phyloP scores from a whole-genome alignment of 1,140 invertebrate species.

The Drosophila sucinea region DNA sequence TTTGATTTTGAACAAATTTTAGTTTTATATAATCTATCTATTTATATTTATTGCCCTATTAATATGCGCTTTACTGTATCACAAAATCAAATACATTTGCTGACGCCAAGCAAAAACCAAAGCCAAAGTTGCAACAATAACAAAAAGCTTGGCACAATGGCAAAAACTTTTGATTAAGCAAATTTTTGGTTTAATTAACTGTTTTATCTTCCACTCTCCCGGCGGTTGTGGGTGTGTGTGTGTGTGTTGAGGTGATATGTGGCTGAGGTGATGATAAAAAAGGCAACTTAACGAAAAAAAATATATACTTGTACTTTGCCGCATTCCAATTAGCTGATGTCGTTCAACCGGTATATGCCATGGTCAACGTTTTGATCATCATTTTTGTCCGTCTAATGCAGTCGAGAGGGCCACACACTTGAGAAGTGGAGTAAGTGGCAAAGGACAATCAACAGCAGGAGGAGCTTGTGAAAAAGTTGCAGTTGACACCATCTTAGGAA shows the following conservation, averaged over 20 bases:
- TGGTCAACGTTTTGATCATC: slow-evolving; percentile 11
- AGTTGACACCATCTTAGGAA: slow-evolving; percentile 66
- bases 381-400: slow-evolving; percentile 49
- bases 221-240: background rate
- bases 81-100: slow-evolving; percentile 42
- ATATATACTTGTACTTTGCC: background rate
- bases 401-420: slow-evolving; percentile 43
- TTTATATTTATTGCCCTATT: slow-evolving; percentile 5
- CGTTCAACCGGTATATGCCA: slow-evolving; percentile 29
- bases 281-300: background rate
- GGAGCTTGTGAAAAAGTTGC: slow-evolving; percentile 41
- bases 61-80: slow-evolving; percentile 21
- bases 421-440: slow-evolving; percentile 27
- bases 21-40: background rate
- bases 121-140: slow-evolving; percentile 34
- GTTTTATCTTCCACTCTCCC: slow-evolving; percentile 30
- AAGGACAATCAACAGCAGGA: slow-evolving; percentile 16
- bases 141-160: slow-evolving; percentile 16
- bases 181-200: slow-evolving; percentile 62
- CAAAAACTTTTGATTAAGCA: slow-evolving; percentile 48
- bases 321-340: slow-evolving; percentile 37
- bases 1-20: background rate
- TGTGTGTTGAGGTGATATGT: background rate
- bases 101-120: slow-evolving; percentile 21
- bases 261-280: background rate